Percentiles rank a stretch among this genome's conserved stretches.
Evolutionary conservation across 2,888 invertebrate species (phyloP).

Genomic region (Diplazon laetatorius): DNA sequence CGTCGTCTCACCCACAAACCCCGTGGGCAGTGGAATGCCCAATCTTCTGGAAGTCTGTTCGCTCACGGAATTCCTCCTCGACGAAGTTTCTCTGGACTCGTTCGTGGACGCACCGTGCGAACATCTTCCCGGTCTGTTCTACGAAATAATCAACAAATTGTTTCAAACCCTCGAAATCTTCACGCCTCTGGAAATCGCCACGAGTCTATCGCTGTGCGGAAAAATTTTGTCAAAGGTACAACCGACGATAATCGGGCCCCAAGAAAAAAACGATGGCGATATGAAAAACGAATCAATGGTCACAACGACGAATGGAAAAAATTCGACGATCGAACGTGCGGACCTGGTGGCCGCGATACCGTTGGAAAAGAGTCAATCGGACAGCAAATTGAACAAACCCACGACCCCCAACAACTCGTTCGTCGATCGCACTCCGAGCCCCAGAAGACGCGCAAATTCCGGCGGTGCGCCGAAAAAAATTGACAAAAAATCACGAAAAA

Average conservation of each 20-base stretch:
- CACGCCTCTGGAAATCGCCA: constrained; percentile 86
- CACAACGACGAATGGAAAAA: not conserved
- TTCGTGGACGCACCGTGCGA: constrained; percentile 90
- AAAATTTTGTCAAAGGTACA: constrained; percentile 90
- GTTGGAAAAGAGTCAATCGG: constrained; percentile 87
- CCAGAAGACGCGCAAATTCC: constrained; percentile 79
- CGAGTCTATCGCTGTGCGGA: constrained; percentile 87
- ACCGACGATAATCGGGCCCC: constrained; percentile 84
- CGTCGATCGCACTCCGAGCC: constrained; percentile 77
- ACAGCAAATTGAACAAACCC: constrained; percentile 85
- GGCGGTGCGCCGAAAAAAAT: constrained; percentile 82
- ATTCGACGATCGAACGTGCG: constrained; percentile 64
- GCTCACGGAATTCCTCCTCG: constrained; percentile 89
- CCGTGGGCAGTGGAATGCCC: constrained; percentile 87
- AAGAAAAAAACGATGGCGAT: constrained; percentile 71
- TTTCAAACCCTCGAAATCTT: constrained; percentile 84
- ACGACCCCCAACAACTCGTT: constrained; percentile 69
- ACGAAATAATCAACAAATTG: constrained; percentile 86
- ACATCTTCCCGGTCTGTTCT: constrained; percentile 90
- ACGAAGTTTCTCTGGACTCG: constrained; percentile 89
- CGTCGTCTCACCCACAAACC: too few relatives aligned
- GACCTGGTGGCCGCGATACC: constrained; percentile 77
- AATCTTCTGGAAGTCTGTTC: constrained; percentile 88
- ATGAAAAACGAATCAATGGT: constrained; percentile 53
- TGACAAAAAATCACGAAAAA: constrained; percentile 85